Conservation (phyloP, 2,888 invertebrate genomes). For the Drosophila barbarae region DNA sequence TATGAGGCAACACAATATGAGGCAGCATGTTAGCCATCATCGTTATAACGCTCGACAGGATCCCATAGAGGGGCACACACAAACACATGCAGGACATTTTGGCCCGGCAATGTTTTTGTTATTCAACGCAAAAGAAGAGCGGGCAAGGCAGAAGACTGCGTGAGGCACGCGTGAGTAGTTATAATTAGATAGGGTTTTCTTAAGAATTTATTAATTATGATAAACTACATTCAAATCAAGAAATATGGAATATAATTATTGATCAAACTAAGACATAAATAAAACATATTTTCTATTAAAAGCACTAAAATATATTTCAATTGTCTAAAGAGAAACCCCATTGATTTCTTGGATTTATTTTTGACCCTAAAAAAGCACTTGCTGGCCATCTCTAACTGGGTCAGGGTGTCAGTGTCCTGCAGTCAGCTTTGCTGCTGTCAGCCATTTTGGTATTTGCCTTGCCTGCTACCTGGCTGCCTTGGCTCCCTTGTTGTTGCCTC, state of each 20-base stretch:
- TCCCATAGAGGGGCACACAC: constrained; percentile 32
- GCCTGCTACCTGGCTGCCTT: constrained; percentile 31
- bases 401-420: constrained; percentile 52
- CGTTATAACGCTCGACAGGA: constrained; percentile 61
- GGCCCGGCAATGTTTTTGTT: constrained; percentile 29
- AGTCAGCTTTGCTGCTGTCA: constrained; percentile 70
- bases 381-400: constrained; percentile 57
- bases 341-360: neutral
- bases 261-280: neutral
- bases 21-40: constrained; percentile 68
- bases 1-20: constrained; percentile 29
- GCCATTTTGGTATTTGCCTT: constrained; percentile 53
- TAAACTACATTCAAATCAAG: neutral
- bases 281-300: no score
- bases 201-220: neutral
- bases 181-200: neutral
- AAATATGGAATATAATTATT: no score
- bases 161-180: constrained; percentile 37
- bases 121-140: neutral
- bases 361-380: neutral
- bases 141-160: constrained; percentile 29
- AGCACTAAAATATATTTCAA: no score
- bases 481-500: constrained; percentile 58
- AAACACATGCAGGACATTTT: constrained; percentile 26
- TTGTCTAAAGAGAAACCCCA: neutral